phyloP scores from a whole-genome alignment of 2,113 vertebrate species.

The Toxotes chatareus region DNA sequence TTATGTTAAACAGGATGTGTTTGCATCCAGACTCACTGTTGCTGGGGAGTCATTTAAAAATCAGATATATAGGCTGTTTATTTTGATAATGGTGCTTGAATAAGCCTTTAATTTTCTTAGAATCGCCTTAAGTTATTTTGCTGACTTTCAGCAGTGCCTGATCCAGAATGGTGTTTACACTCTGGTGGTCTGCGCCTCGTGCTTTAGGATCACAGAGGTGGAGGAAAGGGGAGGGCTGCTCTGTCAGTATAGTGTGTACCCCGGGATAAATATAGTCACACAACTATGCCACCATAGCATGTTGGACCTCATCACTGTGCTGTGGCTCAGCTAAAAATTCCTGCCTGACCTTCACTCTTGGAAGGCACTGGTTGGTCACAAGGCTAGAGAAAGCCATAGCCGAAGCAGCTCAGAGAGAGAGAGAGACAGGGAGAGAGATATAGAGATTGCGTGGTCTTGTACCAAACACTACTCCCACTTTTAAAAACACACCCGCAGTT shows the following conservation, averaged over 20 bases:
- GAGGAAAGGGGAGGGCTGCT: conserved; percentile 86
- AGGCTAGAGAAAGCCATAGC: conserved; percentile 70
- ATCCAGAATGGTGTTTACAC: conserved; percentile 77
- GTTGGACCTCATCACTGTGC: conserved; percentile 88
- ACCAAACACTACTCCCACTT: conserved; percentile 65
- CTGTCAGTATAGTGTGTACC: conserved; percentile 92
- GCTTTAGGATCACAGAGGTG: conserved; percentile 84
- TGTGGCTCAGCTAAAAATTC: conserved; percentile 94
- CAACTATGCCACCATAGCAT: conserved; percentile 85
- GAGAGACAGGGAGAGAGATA: conserved; percentile 29
- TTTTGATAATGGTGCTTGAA: background rate
- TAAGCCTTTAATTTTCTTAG: background rate
- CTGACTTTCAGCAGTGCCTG: conserved; percentile 15
- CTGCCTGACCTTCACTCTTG: conserved; percentile 88
- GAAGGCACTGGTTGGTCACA: conserved; percentile 83
- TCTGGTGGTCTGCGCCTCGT: conserved; percentile 80
- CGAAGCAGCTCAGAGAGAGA: conserved; percentile 41
- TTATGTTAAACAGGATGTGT: background rate
- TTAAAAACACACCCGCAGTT: conserved; percentile 56
- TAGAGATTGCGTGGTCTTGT: conserved; percentile 42
- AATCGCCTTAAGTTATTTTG: background rate
- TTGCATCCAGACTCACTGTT: background rate
- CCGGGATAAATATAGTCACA: conserved; percentile 94
- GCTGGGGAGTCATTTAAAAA: background rate
- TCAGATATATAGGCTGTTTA: background rate